A percentile compares a stretch with the other conserved stretches of the same genome.
Conservation (phyloP, 2,888 invertebrate species). For the Agriotes lineatus region DNA sequence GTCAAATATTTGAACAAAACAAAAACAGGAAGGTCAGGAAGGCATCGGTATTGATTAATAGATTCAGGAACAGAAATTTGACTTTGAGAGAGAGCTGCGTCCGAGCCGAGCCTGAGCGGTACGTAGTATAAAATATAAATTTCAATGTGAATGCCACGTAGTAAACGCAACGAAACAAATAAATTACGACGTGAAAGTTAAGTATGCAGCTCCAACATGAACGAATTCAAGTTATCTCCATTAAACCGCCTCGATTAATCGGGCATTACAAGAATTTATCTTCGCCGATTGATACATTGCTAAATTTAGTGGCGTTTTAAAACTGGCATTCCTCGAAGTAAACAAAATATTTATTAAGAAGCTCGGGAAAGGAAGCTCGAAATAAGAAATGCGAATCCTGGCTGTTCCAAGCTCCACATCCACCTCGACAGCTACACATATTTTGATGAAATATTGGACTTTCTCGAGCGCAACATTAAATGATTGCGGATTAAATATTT, state of each 20-base stretch:
- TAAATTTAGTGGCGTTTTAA: not conserved
- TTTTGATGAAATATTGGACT: no score
- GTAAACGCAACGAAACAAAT: not conserved
- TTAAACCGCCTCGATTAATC: constrained; percentile 10
- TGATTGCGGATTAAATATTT: no score
- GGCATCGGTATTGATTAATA: no score
- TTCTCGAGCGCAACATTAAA: no score
- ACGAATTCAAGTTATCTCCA: constrained; percentile 8
- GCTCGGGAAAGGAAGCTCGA: no score
- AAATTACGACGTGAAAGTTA: constrained; percentile 21
- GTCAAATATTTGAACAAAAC: no score
- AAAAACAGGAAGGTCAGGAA: no score
- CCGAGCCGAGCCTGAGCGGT: not conserved
- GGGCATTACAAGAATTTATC: constrained; percentile 1
- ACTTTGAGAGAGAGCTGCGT: not conserved
- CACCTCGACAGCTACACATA: no score
- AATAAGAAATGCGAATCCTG: no score
- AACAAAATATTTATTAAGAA: not conserved
- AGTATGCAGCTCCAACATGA: not conserved
- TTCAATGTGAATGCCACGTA: constrained; percentile 18
- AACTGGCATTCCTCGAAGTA: not conserved
- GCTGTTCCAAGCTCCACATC: no score
- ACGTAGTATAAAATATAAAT: constrained; percentile 1
- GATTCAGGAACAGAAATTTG: not conserved
- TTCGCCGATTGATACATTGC: not conserved